Evolutionary conservation across 2,113 vertebrate species (phyloP), one percentile per base, ranked within the genome.

Genomic region (Anthoscopus minutus): DNA sequence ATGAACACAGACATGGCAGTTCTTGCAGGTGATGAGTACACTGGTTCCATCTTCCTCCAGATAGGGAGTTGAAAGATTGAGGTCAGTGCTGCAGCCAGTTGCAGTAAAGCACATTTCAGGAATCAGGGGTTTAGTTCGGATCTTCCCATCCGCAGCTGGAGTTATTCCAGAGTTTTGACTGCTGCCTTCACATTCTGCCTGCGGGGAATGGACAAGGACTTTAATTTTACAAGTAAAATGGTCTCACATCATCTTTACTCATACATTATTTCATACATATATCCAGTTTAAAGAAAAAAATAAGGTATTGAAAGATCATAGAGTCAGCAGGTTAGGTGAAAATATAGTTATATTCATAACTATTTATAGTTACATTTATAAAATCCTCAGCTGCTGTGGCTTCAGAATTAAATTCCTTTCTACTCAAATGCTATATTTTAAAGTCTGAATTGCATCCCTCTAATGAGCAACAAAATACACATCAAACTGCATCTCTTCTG

Each of bases 71-170:
- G 98, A 99, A 60, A 99, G 98, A 88, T 98, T 99, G 79, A 99
- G 98, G 89, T 99, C 98, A 0, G 97, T 98, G 96, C 97, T 98
- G 91, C 97, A 98, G 89, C 98, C 98, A 44, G 98, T 98, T 33
- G 98, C 98, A 92, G 98, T 99, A 94, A 99, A 99, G 86, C 99
- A 99, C 99, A 99, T 99, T 96, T 99, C 99, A 35, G 99, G 99
- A 96, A 99, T 99, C 73, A 99, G 96, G 3, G 99, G 99, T 94
- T 98, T 99, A 78, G 98, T 99, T 98, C 98, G 98, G 81, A 98
- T 98, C 51, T 96, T 97, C 73, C 97, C 97, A 50, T 95, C 82
- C 1, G 88, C 56, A 66, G 94, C 86, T 60, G 97, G 54, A 94
- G 93, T 72, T 51, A 47, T 96, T 61, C 60, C 98, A 79, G 65